phyloP scores from a whole-genome alignment of 1,140 invertebrate genomes.

The Chironomus tepperi region DNA sequence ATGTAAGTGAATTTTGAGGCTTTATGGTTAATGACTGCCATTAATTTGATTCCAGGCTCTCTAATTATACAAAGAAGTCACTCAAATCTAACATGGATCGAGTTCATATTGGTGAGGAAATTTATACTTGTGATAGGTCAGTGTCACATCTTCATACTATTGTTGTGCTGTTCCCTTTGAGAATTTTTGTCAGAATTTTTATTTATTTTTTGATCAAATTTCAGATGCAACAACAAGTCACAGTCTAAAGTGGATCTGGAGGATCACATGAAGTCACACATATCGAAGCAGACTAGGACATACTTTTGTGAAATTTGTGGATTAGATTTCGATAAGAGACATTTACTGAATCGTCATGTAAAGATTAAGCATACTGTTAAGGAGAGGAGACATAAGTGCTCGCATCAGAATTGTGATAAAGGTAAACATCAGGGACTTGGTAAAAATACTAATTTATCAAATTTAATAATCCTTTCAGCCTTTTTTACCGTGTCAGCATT shows the following conservation, averaged over 20 bases:
- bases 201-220: too few species aligned
- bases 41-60: too few species aligned
- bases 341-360: slow-evolving; percentile 36
- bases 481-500: background rate
- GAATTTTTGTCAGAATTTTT: too few species aligned
- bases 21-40: too few species aligned
- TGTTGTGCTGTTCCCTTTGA: too few species aligned
- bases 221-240: background rate
- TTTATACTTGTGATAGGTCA: too few species aligned
- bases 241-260: background rate
- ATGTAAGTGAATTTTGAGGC: background rate
- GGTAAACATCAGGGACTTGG: background rate
- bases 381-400: background rate
- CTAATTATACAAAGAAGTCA: too few species aligned
- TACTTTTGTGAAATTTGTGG: slow-evolving; percentile 36
- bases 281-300: background rate
- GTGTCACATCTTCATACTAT: too few species aligned
- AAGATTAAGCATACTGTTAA: slow-evolving; percentile 31
- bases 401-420: background rate
- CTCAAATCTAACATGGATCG: too few species aligned
- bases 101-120: too few species aligned
- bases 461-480: too few species aligned
- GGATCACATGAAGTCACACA: background rate
- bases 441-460: too few species aligned
- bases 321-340: slow-evolving; percentile 35